A percentile compares a stretch with the other conserved stretches of the same genome.
Evolutionary conservation across 2,797 vertebrate genomes (phyloP).

Genomic region (Podargus strigoides): DNA sequence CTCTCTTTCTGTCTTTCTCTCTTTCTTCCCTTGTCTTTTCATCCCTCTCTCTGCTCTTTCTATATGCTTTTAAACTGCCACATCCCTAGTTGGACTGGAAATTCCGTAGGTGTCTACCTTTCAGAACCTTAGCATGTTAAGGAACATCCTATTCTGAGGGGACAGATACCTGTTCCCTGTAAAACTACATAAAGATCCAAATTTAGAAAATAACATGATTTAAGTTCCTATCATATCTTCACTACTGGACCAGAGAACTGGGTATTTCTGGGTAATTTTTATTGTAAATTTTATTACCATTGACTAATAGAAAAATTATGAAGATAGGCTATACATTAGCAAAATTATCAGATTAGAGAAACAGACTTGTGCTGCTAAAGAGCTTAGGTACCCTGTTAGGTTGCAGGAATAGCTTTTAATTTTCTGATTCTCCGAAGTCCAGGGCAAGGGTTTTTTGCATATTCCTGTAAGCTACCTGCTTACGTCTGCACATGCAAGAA

Average conservation of each 20-base stretch:
- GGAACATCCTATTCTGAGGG: background rate
- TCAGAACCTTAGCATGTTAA: background rate
- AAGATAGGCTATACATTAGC: background rate
- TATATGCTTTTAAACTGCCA: background rate
- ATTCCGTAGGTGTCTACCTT: background rate
- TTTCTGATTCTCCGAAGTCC: background rate
- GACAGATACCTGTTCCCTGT: background rate
- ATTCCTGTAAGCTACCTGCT: background rate
- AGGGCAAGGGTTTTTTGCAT: background rate
- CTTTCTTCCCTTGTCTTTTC: background rate
- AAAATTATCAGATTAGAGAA: conserved; percentile 9
- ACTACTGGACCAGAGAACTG: background rate
- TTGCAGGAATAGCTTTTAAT: background rate
- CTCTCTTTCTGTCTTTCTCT: background rate
- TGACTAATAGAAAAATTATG: background rate
- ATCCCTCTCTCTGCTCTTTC: background rate
- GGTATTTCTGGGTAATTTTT: background rate
- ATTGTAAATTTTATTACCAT: background rate
- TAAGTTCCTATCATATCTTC: background rate
- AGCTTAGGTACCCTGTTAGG: background rate
- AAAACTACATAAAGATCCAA: background rate
- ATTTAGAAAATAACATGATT: background rate
- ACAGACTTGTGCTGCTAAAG: background rate
- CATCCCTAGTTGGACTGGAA: background rate
- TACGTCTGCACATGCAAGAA: background rate